Base-by-base conservation (phyloP, 2,888 invertebrate species). In the Rhagophthalmus giganteus region DNA sequence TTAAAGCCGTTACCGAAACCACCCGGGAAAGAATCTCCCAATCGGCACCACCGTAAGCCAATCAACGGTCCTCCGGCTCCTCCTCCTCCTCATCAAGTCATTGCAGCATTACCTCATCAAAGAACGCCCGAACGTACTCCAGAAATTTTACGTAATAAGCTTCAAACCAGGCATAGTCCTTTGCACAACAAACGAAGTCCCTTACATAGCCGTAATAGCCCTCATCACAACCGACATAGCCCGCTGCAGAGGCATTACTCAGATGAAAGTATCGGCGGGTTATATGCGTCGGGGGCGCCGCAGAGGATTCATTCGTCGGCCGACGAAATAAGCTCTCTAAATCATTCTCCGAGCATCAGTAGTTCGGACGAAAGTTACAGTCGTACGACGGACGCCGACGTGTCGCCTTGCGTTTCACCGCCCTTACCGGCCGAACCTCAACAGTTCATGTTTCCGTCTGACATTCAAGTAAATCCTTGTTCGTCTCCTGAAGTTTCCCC, bases 281-380 rank as follows among this genome's bases (percentile, higher is more conserved):
- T 73, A 20, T 74, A 71, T 45, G 61, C 64, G 16, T 63, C 65
- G 9, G 69, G 71, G 13, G 69, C 69, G 5, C 73, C 79, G 55
- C 83, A 82, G 10, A 75, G 85, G 26, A 84, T 84, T 2, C 86
- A 87, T 67, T 89, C 90, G 3, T 90, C 89, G 1, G 90, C 89
- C 1, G 89, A 90, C 68, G 90, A 90, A 72, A 81, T 90, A 14
- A 89, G 88, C 65, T 89, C 89, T 0, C 76, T 89, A 6, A 89
- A 89, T 40, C 85, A 88, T 62, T 89, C 89, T 4, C 88, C 90
- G 0, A 88, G 88, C 67, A 84, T 90, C 56, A 88, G 88, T 71
- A 90, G 90, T 42, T 90, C 90, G 0, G 90, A 90, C 67, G 90
- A 90, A 73, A 89, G 89, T 72, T 90, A 88, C 68, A 88, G 88